Evolutionary conservation across 2,113 vertebrate genomes (phyloP).

Genomic region (Sylvietta virens): DNA sequence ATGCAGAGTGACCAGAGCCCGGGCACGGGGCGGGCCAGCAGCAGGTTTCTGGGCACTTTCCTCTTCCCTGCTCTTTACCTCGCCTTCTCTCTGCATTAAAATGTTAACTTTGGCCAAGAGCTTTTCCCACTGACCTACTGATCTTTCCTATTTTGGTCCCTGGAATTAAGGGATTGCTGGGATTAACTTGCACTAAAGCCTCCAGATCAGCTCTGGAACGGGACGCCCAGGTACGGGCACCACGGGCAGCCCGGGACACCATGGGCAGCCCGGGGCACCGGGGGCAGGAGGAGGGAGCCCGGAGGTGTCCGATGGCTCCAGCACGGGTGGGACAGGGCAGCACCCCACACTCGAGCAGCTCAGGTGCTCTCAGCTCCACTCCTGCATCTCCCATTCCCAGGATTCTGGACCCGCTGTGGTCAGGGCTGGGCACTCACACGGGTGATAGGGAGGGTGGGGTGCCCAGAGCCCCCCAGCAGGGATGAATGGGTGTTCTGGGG

Average conservation of each 20-base stretch:
- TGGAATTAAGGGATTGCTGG: constrained; percentile 60
- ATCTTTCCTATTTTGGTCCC: constrained; percentile 61
- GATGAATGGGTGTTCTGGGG: not conserved
- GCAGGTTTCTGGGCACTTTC: not conserved
- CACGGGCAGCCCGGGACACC: not conserved
- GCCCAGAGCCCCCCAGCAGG: not conserved
- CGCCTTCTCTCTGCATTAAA: not conserved
- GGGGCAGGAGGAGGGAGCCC: not conserved
- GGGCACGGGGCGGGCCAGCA: accelerated
- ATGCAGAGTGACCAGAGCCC: accelerated
- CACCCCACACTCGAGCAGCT: accelerated
- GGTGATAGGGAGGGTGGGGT: not conserved
- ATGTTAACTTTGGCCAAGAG: constrained; percentile 24
- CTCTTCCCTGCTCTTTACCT: not conserved
- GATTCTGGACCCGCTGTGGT: accelerated
- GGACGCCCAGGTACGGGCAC: constrained; percentile 20
- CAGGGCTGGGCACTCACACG: not conserved
- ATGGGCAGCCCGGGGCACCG: not conserved
- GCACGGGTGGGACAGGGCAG: not conserved
- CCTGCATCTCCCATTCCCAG: not conserved
- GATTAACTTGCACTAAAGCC: constrained; percentile 53
- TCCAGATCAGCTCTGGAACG: not conserved
- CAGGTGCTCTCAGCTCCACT: not conserved
- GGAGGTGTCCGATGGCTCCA: accelerated
- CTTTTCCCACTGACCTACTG: constrained; percentile 68